Conservation (phyloP, 2,888 invertebrate species). For the Andrena chrysosceles region DNA sequence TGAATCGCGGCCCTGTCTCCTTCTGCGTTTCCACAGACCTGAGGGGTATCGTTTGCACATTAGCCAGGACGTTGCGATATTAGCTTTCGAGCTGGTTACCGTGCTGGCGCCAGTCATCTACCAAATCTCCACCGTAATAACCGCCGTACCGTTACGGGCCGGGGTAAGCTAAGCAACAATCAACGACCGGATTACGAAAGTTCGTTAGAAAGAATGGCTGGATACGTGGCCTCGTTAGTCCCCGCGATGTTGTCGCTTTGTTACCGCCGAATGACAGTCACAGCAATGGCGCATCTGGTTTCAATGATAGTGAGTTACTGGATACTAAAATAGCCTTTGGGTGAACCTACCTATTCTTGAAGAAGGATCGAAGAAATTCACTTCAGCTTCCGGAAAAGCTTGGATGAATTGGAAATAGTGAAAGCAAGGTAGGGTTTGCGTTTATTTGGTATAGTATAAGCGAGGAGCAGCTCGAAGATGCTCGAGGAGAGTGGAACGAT, state of each 20-base stretch:
- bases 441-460: conserved; percentile 51
- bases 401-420: too few species aligned
- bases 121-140: conserved; percentile 60
- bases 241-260: conserved; percentile 8
- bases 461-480: conserved; percentile 37
- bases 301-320: not conserved
- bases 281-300: not conserved
- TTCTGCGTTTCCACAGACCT: conserved; percentile 42
- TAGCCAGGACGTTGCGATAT: conserved; percentile 62
- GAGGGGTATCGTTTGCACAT: conserved; percentile 60
- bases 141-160: conserved; percentile 55
- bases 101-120: conserved; percentile 65
- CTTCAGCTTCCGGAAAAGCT: too few species aligned
- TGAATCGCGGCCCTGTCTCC: conserved; percentile 37
- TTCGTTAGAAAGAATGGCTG: conserved; percentile 18
- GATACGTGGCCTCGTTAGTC: conserved; percentile 37
- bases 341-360: not conserved
- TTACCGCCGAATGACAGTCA: not conserved
- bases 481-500: conserved; percentile 40
- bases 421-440: not conserved
- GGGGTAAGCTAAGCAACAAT: conserved; percentile 50
- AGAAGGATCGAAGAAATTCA: too few species aligned
- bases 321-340: not conserved
- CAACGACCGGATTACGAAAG: conserved; percentile 44
- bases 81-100: conserved; percentile 69